Evolutionary conservation across 2,113 vertebrate genomes (phyloP).

Genomic region (Aegithalos caudatus): DNA sequence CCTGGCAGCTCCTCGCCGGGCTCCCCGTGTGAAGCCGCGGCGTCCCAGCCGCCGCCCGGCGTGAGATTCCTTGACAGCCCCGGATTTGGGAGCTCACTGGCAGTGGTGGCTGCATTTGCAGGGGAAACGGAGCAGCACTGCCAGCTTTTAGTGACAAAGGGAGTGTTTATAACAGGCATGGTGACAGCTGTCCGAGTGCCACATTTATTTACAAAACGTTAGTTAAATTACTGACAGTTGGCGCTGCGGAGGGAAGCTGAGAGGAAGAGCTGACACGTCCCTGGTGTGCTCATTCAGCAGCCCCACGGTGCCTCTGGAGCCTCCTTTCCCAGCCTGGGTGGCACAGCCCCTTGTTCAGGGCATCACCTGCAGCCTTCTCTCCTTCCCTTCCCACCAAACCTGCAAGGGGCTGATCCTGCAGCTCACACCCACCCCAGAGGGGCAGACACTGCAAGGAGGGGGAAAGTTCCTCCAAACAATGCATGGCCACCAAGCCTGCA

Average conservation of each 20-base stretch:
- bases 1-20: not conserved
- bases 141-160: slow-evolving; percentile 73
- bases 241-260: slow-evolving; percentile 50
- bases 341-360: not conserved
- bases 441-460: not conserved
- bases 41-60: not conserved
- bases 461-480: not conserved
- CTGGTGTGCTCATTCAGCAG: not conserved
- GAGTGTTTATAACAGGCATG: slow-evolving; percentile 64
- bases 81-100: slow-evolving; percentile 51
- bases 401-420: fast-evolving
- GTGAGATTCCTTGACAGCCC: slow-evolving; percentile 11
- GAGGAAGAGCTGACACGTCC: slow-evolving; percentile 65
- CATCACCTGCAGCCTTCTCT: not conserved
- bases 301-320: not conserved
- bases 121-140: slow-evolving; percentile 34
- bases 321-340: not conserved
- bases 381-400: not conserved
- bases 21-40: not conserved
- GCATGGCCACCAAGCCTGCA: fast-evolving
- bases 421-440: fast-evolving
- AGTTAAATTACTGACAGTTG: slow-evolving; percentile 79
- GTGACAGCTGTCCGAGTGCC: slow-evolving; percentile 78
- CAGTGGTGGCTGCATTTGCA: slow-evolving; percentile 24
- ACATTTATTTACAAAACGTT: slow-evolving; percentile 78